phyloP scores from a whole-genome alignment of 2,888 invertebrate species.

The Nephrotoma flavescens region DNA sequence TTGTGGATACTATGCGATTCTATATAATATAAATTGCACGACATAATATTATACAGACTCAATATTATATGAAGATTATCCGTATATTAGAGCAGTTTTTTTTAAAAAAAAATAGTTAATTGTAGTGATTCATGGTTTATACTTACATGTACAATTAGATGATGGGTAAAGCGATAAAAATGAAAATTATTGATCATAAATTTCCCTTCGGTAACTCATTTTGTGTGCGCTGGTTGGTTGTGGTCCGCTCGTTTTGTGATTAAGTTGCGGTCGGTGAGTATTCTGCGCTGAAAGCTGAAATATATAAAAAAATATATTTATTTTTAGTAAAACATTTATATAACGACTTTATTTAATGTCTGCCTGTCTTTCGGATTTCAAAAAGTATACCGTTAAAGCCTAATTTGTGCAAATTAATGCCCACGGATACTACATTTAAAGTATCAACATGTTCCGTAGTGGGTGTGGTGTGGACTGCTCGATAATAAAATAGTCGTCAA shows the following conservation, averaged over 20 bases:
- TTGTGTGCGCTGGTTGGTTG: not conserved
- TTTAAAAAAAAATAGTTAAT: not conserved
- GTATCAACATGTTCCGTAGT: no score
- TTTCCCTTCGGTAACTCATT: not conserved
- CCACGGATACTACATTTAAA: no score
- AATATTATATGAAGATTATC: not conserved
- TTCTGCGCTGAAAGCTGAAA: not conserved
- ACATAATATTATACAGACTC: not conserved
- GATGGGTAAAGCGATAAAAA: not conserved
- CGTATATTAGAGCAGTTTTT: not conserved
- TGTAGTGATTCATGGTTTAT: not conserved
- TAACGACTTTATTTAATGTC: no score
- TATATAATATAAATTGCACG: not conserved
- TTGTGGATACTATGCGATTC: not conserved
- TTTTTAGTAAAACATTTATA: not conserved
- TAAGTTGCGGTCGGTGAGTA: not conserved
- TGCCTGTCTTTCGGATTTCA: no score
- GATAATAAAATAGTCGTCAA: no score
- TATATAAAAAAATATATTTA: not conserved
- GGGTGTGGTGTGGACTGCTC: no score
- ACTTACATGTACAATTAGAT: not conserved
- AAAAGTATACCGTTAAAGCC: no score
- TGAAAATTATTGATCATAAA: not conserved
- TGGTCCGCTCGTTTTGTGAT: not conserved
- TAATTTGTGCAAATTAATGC: no score